A percentile compares a stretch with the other conserved stretches of the same genome.
Evolutionary conservation across 2,113 vertebrate genomes (phyloP).

Genomic region (Condylura cristata): DNA sequence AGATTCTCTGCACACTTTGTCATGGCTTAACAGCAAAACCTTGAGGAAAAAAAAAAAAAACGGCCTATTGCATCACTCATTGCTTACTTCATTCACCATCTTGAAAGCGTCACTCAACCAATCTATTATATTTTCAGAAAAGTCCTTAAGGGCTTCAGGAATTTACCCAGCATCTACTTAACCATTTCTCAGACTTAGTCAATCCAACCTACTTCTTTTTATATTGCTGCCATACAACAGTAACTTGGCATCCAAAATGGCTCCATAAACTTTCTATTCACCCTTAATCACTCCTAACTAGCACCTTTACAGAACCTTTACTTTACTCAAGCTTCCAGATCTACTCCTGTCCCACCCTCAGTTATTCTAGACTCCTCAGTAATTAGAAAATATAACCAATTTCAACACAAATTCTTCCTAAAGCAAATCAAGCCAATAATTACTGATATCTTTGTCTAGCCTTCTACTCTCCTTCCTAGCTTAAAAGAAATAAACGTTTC

Average conservation of each 20-base stretch:
- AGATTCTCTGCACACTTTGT: not conserved
- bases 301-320: not conserved
- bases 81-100: not conserved
- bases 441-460: not conserved
- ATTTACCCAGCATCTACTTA: not conserved
- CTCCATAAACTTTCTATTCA: not conserved
- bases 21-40: not conserved
- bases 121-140: not conserved
- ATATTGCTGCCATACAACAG: not conserved
- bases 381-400: not conserved
- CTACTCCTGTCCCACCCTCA: not conserved
- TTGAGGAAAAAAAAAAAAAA: not conserved
- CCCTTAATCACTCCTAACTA: not conserved
- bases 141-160: not conserved
- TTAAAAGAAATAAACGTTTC: not conserved
- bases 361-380: not conserved
- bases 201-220: not conserved
- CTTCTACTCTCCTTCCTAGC: not conserved
- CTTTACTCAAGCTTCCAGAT: not conserved
- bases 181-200: not conserved
- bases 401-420: not conserved
- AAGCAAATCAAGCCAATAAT: not conserved
- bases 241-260: not conserved
- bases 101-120: not conserved
- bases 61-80: not conserved